Evolutionary conservation across 2,113 vertebrate species (phyloP), one percentile per base, ranked within the genome.

Genomic region (Actinemys pallida): DNA sequence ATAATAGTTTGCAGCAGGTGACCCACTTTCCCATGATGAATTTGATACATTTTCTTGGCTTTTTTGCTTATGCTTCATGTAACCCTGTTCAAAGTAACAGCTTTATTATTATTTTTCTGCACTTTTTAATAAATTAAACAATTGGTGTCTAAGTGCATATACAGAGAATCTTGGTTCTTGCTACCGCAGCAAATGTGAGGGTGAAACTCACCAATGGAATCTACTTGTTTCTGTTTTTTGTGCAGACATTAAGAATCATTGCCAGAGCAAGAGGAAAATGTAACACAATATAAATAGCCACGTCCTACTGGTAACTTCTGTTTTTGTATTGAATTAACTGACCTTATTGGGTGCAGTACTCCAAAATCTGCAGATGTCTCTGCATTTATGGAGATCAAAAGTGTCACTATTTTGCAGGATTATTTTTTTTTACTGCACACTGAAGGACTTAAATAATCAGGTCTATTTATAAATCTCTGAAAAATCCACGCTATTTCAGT

Each of bases 191-290:
- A 87, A 92, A 62, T 31, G 25, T 62, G 84, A 8, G 57, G 81
- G 79, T 25, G 27, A 96, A 76, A 81, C 10, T 81, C 69, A 52
- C 6, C 10, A 89, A 59, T 89, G 53, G 89, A 88, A 91, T 35
- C 45, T 35, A 19, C 69, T 83, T 92, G 11, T 62, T 95, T 95
- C 17, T 56, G 50, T 86, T 93, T 83, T 87, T 84, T 90, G 86
- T 93, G 16, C 31, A 56, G 31, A 39, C 83, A 92, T 97, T 87
- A 94, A 93, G 42, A 94, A 79, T 31, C 93, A 69, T 24, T 93
- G 69, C n/a, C 49, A 93, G 10, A 86, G 10, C 47, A 87, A 25
- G 10, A 88, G 53, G 9, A 83, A 85, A 96, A 92, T 72, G 88
- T 17, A 56, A 83, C 53, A 69, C 72, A 90, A 76, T 88, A 57